A percentile compares a stretch with the other conserved stretches of the same genome.
Evolutionary conservation across 2,888 invertebrate species (phyloP).

Genomic region (Serrognathus titanus): DNA sequence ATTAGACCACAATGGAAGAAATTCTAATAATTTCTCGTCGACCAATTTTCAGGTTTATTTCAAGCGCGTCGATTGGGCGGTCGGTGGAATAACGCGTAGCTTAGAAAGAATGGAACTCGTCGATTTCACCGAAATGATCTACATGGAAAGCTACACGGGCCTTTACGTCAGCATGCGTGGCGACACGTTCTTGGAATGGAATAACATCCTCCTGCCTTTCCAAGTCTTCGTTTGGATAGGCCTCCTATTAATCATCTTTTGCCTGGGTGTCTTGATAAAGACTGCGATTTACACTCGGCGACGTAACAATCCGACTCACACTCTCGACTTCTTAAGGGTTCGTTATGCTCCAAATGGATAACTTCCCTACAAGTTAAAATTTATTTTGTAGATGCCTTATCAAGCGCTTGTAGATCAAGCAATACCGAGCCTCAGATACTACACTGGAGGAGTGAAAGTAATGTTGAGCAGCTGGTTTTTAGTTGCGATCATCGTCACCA

Average conservation of each 20-base stretch:
- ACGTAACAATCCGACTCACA: no score
- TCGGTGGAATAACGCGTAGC: conserved; percentile 14
- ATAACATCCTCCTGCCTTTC: background rate
- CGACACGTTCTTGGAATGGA: background rate
- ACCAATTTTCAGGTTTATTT: conserved; percentile 9
- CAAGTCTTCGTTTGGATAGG: background rate
- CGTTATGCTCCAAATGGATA: no score
- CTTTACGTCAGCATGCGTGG: background rate
- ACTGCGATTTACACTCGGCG: background rate
- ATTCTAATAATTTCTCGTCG: no score
- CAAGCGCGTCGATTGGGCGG: conserved; percentile 12
- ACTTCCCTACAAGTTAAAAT: background rate
- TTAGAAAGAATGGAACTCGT: conserved; percentile 7
- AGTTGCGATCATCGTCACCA: conserved; percentile 24
- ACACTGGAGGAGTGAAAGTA: conserved; percentile 5
- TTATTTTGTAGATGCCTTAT: conserved; percentile 10
- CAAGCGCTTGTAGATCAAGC: conserved; percentile 11
- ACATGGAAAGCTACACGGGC: conserved; percentile 17
- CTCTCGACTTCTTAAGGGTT: no score
- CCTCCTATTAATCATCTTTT: background rate
- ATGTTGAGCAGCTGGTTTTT: conserved; percentile 17
- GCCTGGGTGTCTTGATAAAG: background rate
- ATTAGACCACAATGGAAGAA: no score
- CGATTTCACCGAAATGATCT: conserved; percentile 15
- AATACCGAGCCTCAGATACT: conserved; percentile 6